Evolutionary conservation across 2,888 invertebrate species (phyloP), one percentile per base, ranked within the genome.

Genomic region (Sphaerophoria taeniata): DNA sequence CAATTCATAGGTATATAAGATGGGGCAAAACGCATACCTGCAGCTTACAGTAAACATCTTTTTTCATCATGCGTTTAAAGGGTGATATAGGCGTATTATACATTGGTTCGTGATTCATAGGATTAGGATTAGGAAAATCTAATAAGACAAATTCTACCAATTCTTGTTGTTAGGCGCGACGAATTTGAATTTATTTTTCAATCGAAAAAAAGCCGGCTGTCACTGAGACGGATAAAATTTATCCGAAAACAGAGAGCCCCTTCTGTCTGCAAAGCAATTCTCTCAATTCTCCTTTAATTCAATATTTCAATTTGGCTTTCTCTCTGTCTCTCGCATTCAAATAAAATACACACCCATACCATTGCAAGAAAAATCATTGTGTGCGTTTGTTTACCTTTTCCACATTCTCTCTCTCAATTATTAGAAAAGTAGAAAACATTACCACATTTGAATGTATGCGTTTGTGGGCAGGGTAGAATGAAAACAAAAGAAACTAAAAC

Each of bases 391-490:
- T 84, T 84, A 76, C 80, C 55, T 84, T 84, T 74, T 72, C 24
- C 16, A 34, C 49, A 75, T 76, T 80, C 71, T 61, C 75, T 77
- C 70, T 72, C 58, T 61, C 63, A 45, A 51, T 60, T 31, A 31
- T 72, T 58, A 75, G 63, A 60, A 36, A 9, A 47, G 24, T 5
- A 45, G 33, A 31, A 6, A 24, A 24, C 7, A 14, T 49, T 7
- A 43, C 9, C 11, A 43, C 43, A 4, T 76, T 74, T 47, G 33
- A 70, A 53, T 51, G 60, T 53, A 36, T 43, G 5, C 2, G 31
- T 61, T 9, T 77, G 85, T 85, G 81, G 85, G 85, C 85, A 76
- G 85, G 85, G 81, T 81, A 77, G 71, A 73, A 60, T 45, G 47
- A 81, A 63, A 67, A 60, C 76, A 80, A 85, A 65, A 47, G 65